These are phyloP conservation scores for Tipula unca DNA, from an alignment of 2,888 invertebrate species.

Conservation along the genomic window DNA sequence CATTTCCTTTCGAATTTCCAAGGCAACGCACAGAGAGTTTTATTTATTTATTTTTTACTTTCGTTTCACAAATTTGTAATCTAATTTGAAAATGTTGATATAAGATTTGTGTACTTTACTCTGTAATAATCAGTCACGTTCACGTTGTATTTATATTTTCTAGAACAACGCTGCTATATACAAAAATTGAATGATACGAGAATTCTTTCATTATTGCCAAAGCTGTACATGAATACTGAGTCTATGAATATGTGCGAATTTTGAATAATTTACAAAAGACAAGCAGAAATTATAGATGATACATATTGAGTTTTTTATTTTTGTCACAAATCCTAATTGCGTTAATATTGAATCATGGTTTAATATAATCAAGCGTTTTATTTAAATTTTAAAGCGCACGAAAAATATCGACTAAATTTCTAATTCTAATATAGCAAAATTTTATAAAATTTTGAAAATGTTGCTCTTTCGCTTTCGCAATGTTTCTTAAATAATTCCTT, in stretches of 20 bases:
- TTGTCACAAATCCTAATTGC: no score
- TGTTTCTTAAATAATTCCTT: no score
- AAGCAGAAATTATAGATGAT: no score
- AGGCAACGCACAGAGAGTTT: neutral
- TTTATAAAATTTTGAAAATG: no score
- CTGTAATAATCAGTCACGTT: neutral
- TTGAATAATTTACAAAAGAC: no score
- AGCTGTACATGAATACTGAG: neutral
- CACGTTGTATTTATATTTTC: neutral
- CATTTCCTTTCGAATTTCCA: neutral
- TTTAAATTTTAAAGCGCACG: no score
- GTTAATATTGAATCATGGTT: no score
- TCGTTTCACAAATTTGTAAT: neutral
- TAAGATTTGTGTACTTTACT: neutral
- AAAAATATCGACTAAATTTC: no score
- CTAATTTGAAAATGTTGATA: neutral
- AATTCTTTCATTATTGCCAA: neutral
- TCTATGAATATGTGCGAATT: neutral
- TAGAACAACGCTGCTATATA: neutral
- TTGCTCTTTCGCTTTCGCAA: no score
- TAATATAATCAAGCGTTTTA: no score
- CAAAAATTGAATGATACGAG: neutral
- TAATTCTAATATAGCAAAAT: no score
- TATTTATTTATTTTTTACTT: neutral
- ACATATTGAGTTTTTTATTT: no score